A percentile compares a stretch with the other conserved stretches of the same genome.
These are phyloP conservation scores for Caenorhabditis zanzibari DNA, from an alignment of 2,888 invertebrate species.

Conservation along the genomic window DNA sequence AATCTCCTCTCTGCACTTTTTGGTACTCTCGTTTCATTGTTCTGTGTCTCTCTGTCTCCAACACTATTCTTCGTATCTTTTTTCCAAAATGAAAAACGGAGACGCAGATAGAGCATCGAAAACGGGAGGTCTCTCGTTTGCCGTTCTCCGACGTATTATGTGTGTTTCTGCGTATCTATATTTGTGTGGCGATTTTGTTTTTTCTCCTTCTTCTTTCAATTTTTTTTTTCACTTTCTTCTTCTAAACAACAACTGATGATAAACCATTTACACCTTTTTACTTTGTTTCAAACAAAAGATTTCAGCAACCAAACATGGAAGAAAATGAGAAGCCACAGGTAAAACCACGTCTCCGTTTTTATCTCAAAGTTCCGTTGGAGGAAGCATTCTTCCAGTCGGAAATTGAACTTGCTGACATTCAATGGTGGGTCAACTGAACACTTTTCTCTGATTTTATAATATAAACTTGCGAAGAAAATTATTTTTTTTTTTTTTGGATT, in stretches of 20 bases:
- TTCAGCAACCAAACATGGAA: neutral
- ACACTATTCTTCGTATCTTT: neutral
- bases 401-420: neutral
- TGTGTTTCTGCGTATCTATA: neutral
- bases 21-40: neutral
- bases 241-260: neutral
- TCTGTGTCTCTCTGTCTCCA: constrained; percentile 17
- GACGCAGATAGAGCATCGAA: constrained; percentile 42
- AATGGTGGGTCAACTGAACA: neutral
- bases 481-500: neutral
- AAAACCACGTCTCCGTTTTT: neutral
- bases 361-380: neutral
- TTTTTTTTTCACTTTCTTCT: neutral
- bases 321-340: neutral
- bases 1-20: constrained; percentile 15
- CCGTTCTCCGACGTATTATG: constrained; percentile 14
- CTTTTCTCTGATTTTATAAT: no score
- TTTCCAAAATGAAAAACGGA: constrained; percentile 6
- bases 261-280: neutral
- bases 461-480: neutral
- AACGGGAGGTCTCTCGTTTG: neutral
- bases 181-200: constrained; percentile 1
- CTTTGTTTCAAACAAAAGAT: neutral
- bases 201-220: neutral
- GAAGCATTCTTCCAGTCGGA: neutral